These are phyloP conservation scores for Podarcis cretensis DNA, from an alignment of 2,113 vertebrate species.

Conservation along the genomic window DNA sequence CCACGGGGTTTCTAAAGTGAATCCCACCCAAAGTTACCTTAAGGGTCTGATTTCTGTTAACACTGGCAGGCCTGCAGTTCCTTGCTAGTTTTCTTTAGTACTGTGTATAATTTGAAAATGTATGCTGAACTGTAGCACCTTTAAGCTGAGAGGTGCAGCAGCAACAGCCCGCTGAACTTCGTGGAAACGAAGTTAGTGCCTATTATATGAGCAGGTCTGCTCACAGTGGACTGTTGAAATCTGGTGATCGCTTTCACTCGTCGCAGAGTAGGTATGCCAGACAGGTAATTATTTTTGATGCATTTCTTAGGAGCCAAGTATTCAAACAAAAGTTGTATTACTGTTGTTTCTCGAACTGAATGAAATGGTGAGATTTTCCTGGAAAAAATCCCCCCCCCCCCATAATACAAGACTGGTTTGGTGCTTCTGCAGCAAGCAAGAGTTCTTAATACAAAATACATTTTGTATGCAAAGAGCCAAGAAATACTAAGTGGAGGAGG, in stretches of 20 bases:
- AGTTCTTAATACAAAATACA: neutral
- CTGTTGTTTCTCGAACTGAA: constrained; percentile 46
- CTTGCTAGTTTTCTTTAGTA: too few relatives aligned
- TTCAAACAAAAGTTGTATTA: constrained; percentile 47
- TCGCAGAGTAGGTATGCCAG: constrained; percentile 19
- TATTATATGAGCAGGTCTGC: neutral
- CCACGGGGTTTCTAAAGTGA: too few relatives aligned
- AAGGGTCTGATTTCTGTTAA: too few relatives aligned
- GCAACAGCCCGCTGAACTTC: too few relatives aligned
- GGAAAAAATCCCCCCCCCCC: constrained; percentile 37
- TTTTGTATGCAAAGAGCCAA: neutral
- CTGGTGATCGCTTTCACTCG: constrained; percentile 11
- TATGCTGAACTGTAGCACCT: too few relatives aligned
- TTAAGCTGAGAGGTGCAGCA: too few relatives aligned
- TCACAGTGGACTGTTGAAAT: neutral
- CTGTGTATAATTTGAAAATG: too few relatives aligned
- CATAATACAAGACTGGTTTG: neutral
- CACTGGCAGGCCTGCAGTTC: too few relatives aligned
- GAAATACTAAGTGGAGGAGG: neutral
- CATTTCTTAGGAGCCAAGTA: constrained; percentile 72
- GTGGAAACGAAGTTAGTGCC: constrained; percentile 1
- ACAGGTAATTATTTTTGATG: constrained; percentile 74
- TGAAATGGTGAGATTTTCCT: constrained; percentile 35
- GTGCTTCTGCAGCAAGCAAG: constrained; percentile 16
- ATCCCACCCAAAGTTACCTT: too few relatives aligned